A percentile compares a stretch with the other conserved stretches of the same genome.
Evolutionary conservation across 2,797 vertebrate species (phyloP).

Genomic region (Malurus leucopterus): DNA sequence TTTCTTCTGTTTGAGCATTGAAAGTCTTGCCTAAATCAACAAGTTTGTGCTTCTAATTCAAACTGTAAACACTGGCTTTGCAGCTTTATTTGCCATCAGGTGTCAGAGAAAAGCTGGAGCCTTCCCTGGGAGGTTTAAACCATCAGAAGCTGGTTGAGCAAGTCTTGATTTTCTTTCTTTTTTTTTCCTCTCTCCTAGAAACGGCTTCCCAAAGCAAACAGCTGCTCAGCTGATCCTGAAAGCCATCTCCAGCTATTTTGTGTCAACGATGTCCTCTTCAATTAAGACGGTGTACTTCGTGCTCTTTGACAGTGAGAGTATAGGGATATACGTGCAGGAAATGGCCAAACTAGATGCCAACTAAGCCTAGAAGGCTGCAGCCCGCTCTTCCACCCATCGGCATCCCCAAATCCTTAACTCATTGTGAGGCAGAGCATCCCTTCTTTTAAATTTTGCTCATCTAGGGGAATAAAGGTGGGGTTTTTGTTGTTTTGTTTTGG

Average conservation of each 20-base stretch:
- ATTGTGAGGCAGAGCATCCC: constrained; percentile 63
- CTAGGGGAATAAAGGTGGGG: constrained; percentile 64
- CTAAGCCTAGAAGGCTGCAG: constrained; percentile 68
- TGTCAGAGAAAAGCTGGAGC: accelerated
- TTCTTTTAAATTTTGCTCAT: constrained; percentile 69
- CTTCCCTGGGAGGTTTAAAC: not conserved
- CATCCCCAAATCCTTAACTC: constrained; percentile 40
- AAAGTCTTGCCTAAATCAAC: not conserved
- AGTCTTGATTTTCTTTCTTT: not conserved
- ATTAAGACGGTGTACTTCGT: constrained; percentile 98
- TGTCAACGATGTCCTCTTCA: constrained; percentile 95
- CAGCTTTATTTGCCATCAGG: not conserved
- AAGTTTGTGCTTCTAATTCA: not conserved
- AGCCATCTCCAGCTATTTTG: constrained; percentile 96
- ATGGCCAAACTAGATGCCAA: constrained; percentile 95
- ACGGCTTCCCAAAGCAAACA: constrained; percentile 96
- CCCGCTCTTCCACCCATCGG: not conserved
- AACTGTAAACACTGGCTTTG: not conserved
- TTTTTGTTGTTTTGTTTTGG: constrained; percentile 58
- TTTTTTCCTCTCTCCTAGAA: constrained; percentile 69
- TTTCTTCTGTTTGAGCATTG: not conserved
- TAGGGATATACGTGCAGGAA: constrained; percentile 97
- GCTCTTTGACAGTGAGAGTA: constrained; percentile 97
- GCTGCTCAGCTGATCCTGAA: constrained; percentile 96
- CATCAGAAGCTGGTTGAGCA: not conserved